Base-by-base conservation (phyloP, 2,113 vertebrate species). In the Athene noctua region DNA sequence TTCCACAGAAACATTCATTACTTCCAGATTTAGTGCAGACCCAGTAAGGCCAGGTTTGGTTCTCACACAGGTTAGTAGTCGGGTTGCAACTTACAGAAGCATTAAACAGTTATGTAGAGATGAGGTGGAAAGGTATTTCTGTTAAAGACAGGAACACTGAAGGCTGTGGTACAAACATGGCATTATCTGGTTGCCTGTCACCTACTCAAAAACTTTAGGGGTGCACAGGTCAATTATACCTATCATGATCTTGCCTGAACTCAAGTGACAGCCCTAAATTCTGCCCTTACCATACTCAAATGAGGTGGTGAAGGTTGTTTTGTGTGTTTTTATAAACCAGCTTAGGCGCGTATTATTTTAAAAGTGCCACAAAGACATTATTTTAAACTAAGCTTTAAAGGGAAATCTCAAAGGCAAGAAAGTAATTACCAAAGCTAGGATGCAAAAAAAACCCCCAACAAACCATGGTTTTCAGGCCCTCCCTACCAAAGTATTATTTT, bases 141-240 rank as follows among this genome's bases (percentile, higher is more conserved):
- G 13, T 46, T 17, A 0, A 5, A 22, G 34, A 22, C 26, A 52
- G 46, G 47, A n/a, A 47, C 47, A 3, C 38, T 4, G 4, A 40
- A 13, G 54, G 66, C 70, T 62, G 44, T 1, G 11, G 32, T 5
- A 17, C 55, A 73, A 36, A 70, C 11, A 1, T 0, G 11, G 6
- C 20, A 1, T 21, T 9, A 16, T 7, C 22, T 27, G 30, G 17
- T 42, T 1, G 0, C 27, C 44, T 22, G 47, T 29, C 44, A 68
- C 23, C 27, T 6, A 0, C 30, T 62, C 16, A 15, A 15, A 6
- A 34, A 34, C 23, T 29, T n/a, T 2, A 5, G 27, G 61, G 3
- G 0, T 1, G 26, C 36, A 42, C 32, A 15, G 36, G n/a, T 21
- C 42, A 51, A 5, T 21, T 2, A 1, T 1, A 4, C 7, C 2